Evolutionary conservation across 2,113 vertebrate species (phyloP).

Genomic region (Peromyscus maniculatus): DNA sequence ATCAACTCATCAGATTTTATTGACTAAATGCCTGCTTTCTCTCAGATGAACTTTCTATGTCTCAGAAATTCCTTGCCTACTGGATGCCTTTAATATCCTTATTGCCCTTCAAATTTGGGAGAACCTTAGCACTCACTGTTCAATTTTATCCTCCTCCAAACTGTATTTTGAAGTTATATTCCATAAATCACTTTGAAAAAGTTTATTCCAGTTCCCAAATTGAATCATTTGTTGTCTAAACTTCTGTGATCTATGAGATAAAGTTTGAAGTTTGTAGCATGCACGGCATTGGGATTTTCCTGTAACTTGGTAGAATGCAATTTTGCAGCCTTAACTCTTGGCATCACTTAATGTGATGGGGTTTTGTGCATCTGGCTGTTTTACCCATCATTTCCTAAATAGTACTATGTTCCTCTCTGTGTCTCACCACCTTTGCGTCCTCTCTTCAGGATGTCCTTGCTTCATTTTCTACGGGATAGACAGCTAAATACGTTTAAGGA

Average conservation of each 20-base stretch:
- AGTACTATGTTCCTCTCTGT: neutral
- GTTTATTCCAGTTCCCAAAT: conserved; percentile 23
- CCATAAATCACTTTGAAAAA: conserved; percentile 52
- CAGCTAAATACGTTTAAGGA: neutral
- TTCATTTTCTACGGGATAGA: neutral
- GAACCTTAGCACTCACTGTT: neutral
- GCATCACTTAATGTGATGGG: fast-evolving
- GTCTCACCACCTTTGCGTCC: neutral
- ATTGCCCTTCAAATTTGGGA: neutral
- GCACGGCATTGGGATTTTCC: neutral
- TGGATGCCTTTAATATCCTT: fast-evolving
- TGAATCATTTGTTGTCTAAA: neutral
- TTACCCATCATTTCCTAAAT: neutral
- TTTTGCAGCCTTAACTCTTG: conserved; percentile 19
- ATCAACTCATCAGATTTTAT: neutral
- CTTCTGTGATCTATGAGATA: neutral
- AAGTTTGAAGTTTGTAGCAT: neutral
- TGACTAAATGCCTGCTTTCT: neutral
- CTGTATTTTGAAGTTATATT: neutral
- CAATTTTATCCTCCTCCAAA: neutral
- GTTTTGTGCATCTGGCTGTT: neutral
- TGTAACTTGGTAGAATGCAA: neutral
- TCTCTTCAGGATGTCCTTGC: neutral
- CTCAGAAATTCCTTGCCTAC: neutral
- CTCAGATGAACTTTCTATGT: neutral